Percentiles rank a stretch among this genome's conserved stretches.
Conservation (phyloP, 2,888 invertebrate genomes). For the Amphipoea lucens region DNA sequence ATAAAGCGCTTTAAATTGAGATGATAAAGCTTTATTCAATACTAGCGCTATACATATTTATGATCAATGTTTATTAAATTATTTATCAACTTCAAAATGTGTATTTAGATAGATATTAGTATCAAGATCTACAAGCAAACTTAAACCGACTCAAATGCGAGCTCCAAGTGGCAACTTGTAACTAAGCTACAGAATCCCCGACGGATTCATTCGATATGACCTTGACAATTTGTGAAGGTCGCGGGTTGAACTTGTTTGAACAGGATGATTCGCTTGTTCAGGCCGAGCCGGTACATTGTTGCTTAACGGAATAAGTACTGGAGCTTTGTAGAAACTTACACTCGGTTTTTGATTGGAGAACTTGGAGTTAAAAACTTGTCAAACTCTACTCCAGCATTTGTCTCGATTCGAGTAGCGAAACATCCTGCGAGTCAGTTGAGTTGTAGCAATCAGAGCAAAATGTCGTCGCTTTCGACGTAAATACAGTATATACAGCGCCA, state of each 20-base stretch:
- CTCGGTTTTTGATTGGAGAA: background rate
- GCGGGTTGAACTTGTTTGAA: slow-evolving; percentile 18
- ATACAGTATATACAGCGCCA: background rate
- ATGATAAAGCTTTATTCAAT: background rate
- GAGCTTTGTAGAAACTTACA: background rate
- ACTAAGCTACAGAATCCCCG: background rate
- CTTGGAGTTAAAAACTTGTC: background rate
- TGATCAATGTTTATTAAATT: background rate
- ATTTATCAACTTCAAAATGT: background rate
- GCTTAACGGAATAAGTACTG: background rate
- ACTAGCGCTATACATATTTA: background rate
- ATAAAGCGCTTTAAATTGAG: background rate
- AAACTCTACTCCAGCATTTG: background rate
- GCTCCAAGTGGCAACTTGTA: slow-evolving; percentile 7
- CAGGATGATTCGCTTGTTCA: slow-evolving; percentile 22
- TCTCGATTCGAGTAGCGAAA: no score
- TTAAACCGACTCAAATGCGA: slow-evolving; percentile 3
- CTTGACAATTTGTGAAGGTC: slow-evolving; percentile 30
- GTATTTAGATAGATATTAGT: background rate
- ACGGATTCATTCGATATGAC: slow-evolving; percentile 13
- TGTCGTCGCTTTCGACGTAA: no score
- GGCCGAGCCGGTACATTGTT: slow-evolving; percentile 7
- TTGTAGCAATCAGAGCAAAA: no score
- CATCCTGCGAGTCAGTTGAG: no score
- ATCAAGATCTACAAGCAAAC: background rate